Base-by-base conservation (phyloP, 1,140 invertebrate species). In the Penaeus japonicus region DNA sequence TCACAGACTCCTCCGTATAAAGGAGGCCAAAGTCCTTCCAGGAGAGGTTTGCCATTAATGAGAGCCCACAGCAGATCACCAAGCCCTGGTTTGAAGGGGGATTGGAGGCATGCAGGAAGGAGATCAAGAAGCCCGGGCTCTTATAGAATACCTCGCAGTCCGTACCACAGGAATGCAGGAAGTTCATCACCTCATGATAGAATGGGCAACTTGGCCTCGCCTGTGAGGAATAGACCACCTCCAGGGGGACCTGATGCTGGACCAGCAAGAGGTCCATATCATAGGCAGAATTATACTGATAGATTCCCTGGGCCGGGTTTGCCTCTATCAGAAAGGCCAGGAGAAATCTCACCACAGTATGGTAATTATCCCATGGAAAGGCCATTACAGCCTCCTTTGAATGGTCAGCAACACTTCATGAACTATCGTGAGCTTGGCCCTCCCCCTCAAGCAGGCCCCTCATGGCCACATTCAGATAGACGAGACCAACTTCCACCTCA, bases 401-500 rank as follows among this genome's bases (percentile, higher is more conserved):
- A 88, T 83, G 80, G 80, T 27, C 80, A 75, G 30, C 87, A 83
- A 47, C 87, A 75, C 35, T 78, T 83, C 55, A 57, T 73, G 22
- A 70, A 39, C 35, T 88, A 73, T 20, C 73, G 83, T 62, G 70
- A 88, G 32, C 10, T 79, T 59, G 81, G 70, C 10, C 70, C 80
- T 59, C 24, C 35, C 12, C 27, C 57, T 62, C 87, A 54, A 24
- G 54, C 22, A 77, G 70, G 80, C 20, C 73, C 87, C 24, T 47
- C 47, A 4, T 88, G 87, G 87, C 47, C 35, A 20, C 78, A 73
- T 17, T 32, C 54, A 57, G 81, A 70, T 47, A 83, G 87, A 35
- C 47, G 80, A 32, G 87, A 88, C 12, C 86, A 84, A 24, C 83
- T 83, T 32, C 83, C 87, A 55, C 87, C 87, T 30, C 80, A 75